Conservation (phyloP, 2,797 vertebrate species). For the Myiotriccus ornatus region DNA sequence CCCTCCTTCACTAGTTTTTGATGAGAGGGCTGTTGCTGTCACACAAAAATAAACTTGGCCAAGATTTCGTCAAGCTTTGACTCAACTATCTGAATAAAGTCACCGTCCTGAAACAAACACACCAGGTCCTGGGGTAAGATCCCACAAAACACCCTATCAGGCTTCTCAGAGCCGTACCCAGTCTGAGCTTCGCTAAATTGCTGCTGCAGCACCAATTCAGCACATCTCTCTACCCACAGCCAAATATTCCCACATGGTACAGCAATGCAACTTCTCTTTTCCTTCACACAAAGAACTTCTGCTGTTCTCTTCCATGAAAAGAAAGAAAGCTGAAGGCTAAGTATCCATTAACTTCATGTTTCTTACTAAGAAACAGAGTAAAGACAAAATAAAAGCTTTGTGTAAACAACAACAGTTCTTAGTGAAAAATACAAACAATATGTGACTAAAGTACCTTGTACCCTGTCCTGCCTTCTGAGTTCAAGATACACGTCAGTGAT, state of each 20-base stretch:
- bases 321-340: neutral
- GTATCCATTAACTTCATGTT: neutral
- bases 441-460: rapidly evolving
- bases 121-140: neutral
- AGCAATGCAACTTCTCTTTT: too few species aligned
- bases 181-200: neutral
- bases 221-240: neutral
- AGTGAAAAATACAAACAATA: neutral
- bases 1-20: neutral
- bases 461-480: neutral
- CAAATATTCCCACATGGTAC: neutral
- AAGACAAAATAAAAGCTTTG: neutral
- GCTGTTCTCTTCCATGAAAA: neutral
- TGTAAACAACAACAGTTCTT: neutral
- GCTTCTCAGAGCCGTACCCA: rapidly evolving
- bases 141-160: neutral
- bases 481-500: neutral
- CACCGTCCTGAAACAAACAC: neutral
- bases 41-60: neutral
- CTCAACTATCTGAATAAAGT: neutral
- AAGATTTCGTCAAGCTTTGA: neutral
- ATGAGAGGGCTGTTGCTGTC: neutral
- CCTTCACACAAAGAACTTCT: neutral
- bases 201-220: neutral
- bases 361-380: neutral